These are phyloP conservation scores for Mechanitis messenoides DNA, from an alignment of 2,888 invertebrate genomes.

Conservation along the genomic window DNA sequence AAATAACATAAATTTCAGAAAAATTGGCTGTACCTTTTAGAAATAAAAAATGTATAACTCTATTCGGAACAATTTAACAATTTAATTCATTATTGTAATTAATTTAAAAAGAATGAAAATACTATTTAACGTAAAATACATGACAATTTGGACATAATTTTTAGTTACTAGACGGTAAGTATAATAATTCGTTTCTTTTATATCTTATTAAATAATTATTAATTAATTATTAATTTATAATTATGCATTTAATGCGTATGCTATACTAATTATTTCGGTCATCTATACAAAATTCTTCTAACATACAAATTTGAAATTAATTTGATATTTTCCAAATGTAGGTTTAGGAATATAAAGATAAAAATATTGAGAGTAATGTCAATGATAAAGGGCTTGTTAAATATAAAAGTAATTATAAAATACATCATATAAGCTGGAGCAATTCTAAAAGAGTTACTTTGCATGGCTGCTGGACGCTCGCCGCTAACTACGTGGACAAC, in stretches of 20 bases:
- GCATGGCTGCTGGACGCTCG: conserved; percentile 81
- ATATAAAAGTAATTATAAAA: conserved; percentile 36
- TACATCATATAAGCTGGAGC: conserved; percentile 40
- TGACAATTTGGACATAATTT: too few relatives aligned
- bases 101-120: too few relatives aligned
- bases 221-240: conserved; percentile 32
- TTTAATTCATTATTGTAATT: too few relatives aligned
- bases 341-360: conserved; percentile 8
- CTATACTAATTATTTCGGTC: conserved; percentile 42
- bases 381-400: conserved; percentile 35
- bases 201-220: conserved; percentile 35
- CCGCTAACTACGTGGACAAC: conserved; percentile 90
- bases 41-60: too few relatives aligned
- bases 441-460: conserved; percentile 52
- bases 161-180: conserved; percentile 17
- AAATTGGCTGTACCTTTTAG: too few relatives aligned
- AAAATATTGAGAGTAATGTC: conserved; percentile 15
- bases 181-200: conserved; percentile 62
- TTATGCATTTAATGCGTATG: conserved; percentile 41
- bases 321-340: conserved; percentile 13
- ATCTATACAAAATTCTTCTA: conserved; percentile 44
- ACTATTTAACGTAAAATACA: too few relatives aligned
- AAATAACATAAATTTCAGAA: too few relatives aligned
- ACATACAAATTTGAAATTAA: conserved; percentile 9
- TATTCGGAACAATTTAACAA: too few relatives aligned